A percentile compares a stretch with the other conserved stretches of the same genome.
Evolutionary conservation across 1,140 invertebrate genomes (phyloP).

Genomic region (Microplitis mediator): DNA sequence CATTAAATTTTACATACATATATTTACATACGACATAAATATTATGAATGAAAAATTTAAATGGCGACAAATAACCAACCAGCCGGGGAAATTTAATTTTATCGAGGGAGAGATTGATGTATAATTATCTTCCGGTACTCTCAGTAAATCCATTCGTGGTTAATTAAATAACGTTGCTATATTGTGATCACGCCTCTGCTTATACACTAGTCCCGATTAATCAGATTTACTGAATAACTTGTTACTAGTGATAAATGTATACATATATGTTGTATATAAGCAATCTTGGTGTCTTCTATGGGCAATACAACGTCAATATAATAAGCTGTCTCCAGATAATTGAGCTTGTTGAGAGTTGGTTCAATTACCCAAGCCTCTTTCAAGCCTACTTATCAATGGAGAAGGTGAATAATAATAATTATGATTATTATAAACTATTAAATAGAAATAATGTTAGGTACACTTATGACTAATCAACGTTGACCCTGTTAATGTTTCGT

Average conservation of each 20-base stretch:
- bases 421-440: not conserved
- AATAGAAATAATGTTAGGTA: not conserved
- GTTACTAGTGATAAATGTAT: too few species aligned
- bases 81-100: not conserved
- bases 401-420: not conserved
- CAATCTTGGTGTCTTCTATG: constrained; percentile 4
- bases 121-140: not conserved
- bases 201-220: not conserved
- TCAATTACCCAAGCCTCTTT: constrained; percentile 3
- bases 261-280: not conserved
- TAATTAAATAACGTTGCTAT: not conserved
- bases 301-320: not conserved
- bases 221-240: not conserved
- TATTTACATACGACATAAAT: not conserved
- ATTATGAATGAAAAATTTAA: not conserved
- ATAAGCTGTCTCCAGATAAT: constrained; percentile 9
- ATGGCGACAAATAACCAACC: too few species aligned
- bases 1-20: not conserved
- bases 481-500: constrained; percentile 17
- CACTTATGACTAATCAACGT: constrained; percentile 4
- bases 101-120: not conserved
- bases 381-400: not conserved
- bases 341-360: not conserved
- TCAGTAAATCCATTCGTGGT: not conserved
- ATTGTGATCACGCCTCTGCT: not conserved